Conservation (phyloP, 1,140 invertebrate genomes). For the Drosophila guanche region DNA sequence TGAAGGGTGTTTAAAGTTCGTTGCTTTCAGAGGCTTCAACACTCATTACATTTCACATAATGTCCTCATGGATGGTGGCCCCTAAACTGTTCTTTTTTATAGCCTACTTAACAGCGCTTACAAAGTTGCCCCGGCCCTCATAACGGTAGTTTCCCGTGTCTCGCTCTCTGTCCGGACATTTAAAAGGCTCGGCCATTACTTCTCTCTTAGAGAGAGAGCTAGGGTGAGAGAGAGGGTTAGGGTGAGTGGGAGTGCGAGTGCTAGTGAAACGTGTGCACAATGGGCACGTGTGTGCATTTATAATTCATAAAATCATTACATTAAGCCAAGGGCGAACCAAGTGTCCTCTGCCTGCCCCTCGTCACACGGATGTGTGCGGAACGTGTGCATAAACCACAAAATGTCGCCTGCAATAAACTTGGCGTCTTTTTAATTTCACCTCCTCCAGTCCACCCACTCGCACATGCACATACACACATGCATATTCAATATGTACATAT, state of each 20-base stretch:
- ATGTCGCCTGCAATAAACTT: conserved; percentile 77
- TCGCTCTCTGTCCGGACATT: conserved; percentile 44
- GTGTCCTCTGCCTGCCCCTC: conserved; percentile 21
- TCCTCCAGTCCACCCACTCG: neutral
- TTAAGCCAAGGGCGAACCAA: conserved; percentile 51
- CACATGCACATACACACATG: neutral
- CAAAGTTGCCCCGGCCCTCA: conserved; percentile 46
- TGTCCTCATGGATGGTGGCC: conserved; percentile 9
- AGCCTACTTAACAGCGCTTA: conserved; percentile 68
- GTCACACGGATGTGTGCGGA: conserved; percentile 35
- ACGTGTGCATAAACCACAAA: conserved; percentile 81
- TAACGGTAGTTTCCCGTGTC: conserved; percentile 28
- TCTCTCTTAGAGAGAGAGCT: neutral
- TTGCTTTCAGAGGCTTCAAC: conserved; percentile 42
- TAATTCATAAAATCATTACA: conserved; percentile 82
- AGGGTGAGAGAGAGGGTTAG: neutral
- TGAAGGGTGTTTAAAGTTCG: neutral
- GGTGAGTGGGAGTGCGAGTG: neutral
- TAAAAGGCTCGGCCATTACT: conserved; percentile 57
- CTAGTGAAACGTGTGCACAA: conserved; percentile 29
- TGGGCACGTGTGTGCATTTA: conserved; percentile 75
- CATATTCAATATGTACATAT: conserved; percentile 2
- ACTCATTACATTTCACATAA: conserved; percentile 62
- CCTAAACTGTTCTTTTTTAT: conserved; percentile 55
- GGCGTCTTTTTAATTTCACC: conserved; percentile 75